Evolutionary conservation across 2,113 vertebrate species (phyloP).

Genomic region (Rhegmatorhina hoffmannsi): DNA sequence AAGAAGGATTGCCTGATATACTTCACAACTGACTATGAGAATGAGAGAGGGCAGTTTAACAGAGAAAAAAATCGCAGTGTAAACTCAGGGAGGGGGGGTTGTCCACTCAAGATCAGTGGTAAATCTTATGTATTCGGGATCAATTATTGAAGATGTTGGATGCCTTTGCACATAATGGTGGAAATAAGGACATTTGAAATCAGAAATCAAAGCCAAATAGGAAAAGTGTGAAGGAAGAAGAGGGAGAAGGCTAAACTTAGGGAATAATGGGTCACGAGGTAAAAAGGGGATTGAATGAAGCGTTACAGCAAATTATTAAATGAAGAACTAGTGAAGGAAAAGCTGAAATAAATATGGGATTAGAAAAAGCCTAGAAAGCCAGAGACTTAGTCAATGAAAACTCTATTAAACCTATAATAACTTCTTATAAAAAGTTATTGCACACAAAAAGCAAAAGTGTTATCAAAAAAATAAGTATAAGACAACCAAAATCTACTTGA

Average conservation of each 20-base stretch:
- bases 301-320: neutral
- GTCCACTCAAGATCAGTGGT: neutral
- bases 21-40: neutral
- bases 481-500: neutral
- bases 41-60: neutral
- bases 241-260: neutral
- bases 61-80: neutral
- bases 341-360: neutral
- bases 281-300: neutral
- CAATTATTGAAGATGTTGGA: neutral
- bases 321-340: slow-evolving; percentile 17
- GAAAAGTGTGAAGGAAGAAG: neutral
- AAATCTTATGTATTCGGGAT: neutral
- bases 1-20: neutral
- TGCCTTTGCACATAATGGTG: neutral
- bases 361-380: neutral
- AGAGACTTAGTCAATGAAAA: neutral
- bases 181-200: neutral
- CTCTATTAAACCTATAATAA: neutral
- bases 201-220: neutral
- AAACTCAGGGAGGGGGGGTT: neutral
- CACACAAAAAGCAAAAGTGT: neutral
- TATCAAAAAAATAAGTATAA: neutral
- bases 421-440: neutral
- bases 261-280: neutral